These are phyloP conservation scores for Coelopa pilipes DNA, from an alignment of 2,888 invertebrate species.

Conservation along the genomic window DNA sequence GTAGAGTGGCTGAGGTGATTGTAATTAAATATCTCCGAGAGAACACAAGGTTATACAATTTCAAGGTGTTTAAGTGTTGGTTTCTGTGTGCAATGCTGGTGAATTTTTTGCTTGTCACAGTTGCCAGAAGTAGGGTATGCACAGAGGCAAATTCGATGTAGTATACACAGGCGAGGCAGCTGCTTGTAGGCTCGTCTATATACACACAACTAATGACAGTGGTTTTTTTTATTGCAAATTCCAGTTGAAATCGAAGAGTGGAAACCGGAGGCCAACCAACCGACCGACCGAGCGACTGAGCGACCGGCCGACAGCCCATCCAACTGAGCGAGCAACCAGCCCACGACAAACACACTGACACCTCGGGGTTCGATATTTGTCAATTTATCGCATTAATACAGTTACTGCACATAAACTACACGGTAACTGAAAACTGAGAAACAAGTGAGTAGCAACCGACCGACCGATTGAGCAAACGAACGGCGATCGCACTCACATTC, in stretches of 20 bases:
- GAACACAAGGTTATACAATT: too few relatives aligned
- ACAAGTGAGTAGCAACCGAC: background rate
- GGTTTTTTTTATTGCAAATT: constrained; percentile 22
- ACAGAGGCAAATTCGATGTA: constrained; percentile 14
- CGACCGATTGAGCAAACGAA: background rate
- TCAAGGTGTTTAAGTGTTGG: too few relatives aligned
- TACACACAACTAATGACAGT: constrained; percentile 16
- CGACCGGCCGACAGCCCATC: background rate
- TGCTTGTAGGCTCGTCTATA: constrained; percentile 8
- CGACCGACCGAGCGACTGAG: background rate
- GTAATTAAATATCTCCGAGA: too few relatives aligned
- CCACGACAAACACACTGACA: constrained; percentile 8
- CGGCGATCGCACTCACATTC: constrained; percentile 4
- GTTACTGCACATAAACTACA: constrained; percentile 18
- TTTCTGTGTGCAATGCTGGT: too few relatives aligned
- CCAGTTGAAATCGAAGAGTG: constrained; percentile 29
- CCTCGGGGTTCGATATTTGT: background rate
- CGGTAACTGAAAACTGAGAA: background rate
- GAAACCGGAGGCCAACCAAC: constrained; percentile 11
- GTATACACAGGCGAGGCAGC: background rate
- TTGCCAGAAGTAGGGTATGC: background rate
- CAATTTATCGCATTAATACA: constrained; percentile 7
- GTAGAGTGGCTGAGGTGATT: too few relatives aligned
- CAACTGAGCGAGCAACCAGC: background rate
- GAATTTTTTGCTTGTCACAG: background rate